Evolutionary conservation across 92 coral and sea anemone genomes (phyloP), one percentile per base, ranked within the genome.

Genomic region (Epizoanthus stellaris): DNA sequence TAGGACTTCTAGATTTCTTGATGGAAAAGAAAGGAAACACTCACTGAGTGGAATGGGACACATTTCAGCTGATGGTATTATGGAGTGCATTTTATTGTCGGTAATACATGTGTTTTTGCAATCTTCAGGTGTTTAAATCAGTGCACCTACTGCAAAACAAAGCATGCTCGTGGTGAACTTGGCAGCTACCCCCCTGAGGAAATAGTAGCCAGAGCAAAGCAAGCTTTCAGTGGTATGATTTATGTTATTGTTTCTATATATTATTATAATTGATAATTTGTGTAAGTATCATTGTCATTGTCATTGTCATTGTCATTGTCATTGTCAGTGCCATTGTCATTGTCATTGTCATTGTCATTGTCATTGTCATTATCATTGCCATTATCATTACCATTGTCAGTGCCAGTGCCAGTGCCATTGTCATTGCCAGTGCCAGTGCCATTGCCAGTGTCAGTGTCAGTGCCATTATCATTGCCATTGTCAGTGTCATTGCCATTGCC

Each of bases 151-250:
- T 96, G 99, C 86, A 96, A 96, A 79, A 96, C 99, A 20, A 96
- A 96, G 77, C 99, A 96, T 84, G 99, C 99, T 4, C 89, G 99
- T 52, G 99, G 99, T 57, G 99, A 96, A 73, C 87, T 96, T 84
- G 99, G 99, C 7, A 96, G 99, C 73, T 96, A 96, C 74, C 89
- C 97, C 23, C 98, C 99, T 10, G 95, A 96, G 59, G 99, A 96
- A 77, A 96, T 96, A 70, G 96, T 96, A 30, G 95, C 93, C 56
- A 90, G 99, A 73, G 99, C 99, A 30, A 94, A 84, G 63, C 99
- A 96, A 85, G 98, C 98, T 4, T 96, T 96, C 88, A 91, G 90
- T 69, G 98, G 98, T 96, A 67, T 3, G 90, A 25, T 11, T 71
- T 73, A 39, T 15, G 13, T 16, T 17, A 25, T 60, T 25, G 36